Evolutionary conservation across 1,140 invertebrate species (phyloP).

Genomic region (Drosophila takahashii): DNA sequence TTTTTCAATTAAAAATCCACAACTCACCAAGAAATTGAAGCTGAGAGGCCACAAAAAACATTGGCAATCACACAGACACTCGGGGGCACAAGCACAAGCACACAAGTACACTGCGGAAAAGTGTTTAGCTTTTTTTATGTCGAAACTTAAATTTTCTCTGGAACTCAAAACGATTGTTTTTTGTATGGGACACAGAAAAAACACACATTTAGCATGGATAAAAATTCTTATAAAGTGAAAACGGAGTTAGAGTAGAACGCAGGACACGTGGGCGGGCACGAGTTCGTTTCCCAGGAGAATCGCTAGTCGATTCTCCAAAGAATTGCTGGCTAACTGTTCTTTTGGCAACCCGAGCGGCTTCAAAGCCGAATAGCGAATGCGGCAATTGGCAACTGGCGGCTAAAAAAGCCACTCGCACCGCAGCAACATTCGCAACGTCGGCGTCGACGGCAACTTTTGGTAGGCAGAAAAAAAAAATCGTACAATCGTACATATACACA

Average conservation of each 20-base stretch:
- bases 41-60: slow-evolving; percentile 12
- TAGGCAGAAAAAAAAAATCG: slow-evolving; percentile 29
- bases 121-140: neutral
- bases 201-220: slow-evolving; percentile 6
- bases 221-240: slow-evolving; percentile 1
- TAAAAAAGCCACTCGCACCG: slow-evolving; percentile 74
- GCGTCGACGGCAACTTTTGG: slow-evolving; percentile 64
- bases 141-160: slow-evolving; percentile 10
- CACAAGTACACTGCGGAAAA: slow-evolving; percentile 29
- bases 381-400: slow-evolving; percentile 71
- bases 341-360: slow-evolving; percentile 70
- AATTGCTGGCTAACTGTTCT: slow-evolving; percentile 56
- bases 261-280: slow-evolving; percentile 26
- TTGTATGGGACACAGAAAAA: slow-evolving; percentile 15
- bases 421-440: slow-evolving; percentile 39
- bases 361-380: slow-evolving; percentile 82
- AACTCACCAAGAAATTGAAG: slow-evolving; percentile 40
- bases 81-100: slow-evolving; percentile 16
- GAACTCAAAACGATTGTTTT: slow-evolving; percentile 10
- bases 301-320: slow-evolving; percentile 26
- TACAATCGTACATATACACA: slow-evolving; percentile 16
- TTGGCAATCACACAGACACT: slow-evolving; percentile 3
- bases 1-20: slow-evolving; percentile 18
- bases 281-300: slow-evolving; percentile 35
- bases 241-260: slow-evolving; percentile 9